These are phyloP conservation scores for Sternotherus odoratus DNA, from an alignment of 2,797 vertebrate genomes.

Conservation along the genomic window DNA sequence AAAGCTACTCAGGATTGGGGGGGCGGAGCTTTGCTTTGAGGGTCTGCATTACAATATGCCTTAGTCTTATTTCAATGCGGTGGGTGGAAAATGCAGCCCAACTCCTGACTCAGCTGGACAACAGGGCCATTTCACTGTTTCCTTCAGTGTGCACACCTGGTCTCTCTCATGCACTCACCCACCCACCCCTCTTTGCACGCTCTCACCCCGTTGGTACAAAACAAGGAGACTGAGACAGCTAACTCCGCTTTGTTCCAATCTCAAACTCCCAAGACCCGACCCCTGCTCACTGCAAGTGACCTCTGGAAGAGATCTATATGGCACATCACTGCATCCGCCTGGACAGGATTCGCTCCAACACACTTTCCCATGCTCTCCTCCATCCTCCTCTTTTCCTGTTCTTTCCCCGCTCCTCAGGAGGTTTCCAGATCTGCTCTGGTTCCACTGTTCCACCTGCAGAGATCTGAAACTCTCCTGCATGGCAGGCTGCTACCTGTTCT, in stretches of 20 bases:
- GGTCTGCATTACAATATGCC: background rate
- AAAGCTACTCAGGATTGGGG: too few relatives aligned
- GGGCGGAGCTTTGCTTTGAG: background rate
- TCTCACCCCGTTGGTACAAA: background rate
- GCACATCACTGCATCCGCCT: background rate
- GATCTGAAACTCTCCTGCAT: rapidly evolving
- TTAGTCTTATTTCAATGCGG: background rate
- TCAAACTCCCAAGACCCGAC: background rate
- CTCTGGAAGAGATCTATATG: background rate
- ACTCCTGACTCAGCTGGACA: background rate
- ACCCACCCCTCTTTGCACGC: background rate
- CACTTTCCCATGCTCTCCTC: background rate
- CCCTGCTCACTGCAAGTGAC: background rate
- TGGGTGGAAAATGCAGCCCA: background rate
- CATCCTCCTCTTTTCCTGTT: background rate
- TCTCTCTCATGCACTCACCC: background rate
- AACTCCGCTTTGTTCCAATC: background rate
- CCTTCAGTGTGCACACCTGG: background rate
- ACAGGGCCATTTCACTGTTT: background rate
- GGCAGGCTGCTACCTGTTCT: background rate
- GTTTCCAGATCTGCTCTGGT: rapidly evolving
- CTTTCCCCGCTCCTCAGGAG: rapidly evolving
- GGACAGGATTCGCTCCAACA: background rate
- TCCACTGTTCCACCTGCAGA: background rate
- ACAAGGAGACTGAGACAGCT: background rate